Evolutionary conservation across 2,113 vertebrate species (phyloP).

Genomic region (Atherinomorus stipes): DNA sequence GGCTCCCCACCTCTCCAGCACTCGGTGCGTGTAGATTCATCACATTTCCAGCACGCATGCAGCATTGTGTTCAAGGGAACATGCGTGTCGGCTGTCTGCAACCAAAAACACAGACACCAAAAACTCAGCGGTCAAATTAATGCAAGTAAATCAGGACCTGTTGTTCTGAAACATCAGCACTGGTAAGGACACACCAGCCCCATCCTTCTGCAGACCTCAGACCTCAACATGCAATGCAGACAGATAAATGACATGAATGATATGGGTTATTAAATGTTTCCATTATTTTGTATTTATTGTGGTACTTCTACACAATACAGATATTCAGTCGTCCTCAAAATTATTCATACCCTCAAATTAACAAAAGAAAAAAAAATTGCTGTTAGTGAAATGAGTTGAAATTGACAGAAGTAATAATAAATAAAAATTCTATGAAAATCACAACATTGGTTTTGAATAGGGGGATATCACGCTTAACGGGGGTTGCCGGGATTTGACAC

Average conservation of each 20-base stretch:
- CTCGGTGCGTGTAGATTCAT: background rate
- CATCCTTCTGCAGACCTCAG: background rate
- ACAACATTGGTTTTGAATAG: too few relatives aligned
- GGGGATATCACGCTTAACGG: too few relatives aligned
- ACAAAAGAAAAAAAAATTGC: too few relatives aligned
- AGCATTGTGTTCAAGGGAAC: background rate
- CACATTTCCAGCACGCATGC: background rate
- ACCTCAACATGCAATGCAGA: slow-evolving; percentile 7
- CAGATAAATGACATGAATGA: slow-evolving; percentile 4
- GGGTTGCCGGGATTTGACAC: too few relatives aligned
- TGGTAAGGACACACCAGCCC: slow-evolving; percentile 3
- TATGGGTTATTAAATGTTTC: background rate
- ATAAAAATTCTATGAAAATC: too few relatives aligned
- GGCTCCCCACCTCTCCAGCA: background rate
- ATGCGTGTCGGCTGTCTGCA: background rate
- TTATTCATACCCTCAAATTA: too few relatives aligned
- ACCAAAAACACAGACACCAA: background rate
- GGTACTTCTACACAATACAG: slow-evolving; percentile 2
- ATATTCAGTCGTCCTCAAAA: background rate
- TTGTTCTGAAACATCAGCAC: background rate
- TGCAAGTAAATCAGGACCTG: background rate
- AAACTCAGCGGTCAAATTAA: background rate
- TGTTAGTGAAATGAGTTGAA: too few relatives aligned
- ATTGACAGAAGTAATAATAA: too few relatives aligned
- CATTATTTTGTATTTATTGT: slow-evolving; percentile 3